Conservation (phyloP, 2,888 invertebrate genomes). For the Drosophila infuscata region DNA sequence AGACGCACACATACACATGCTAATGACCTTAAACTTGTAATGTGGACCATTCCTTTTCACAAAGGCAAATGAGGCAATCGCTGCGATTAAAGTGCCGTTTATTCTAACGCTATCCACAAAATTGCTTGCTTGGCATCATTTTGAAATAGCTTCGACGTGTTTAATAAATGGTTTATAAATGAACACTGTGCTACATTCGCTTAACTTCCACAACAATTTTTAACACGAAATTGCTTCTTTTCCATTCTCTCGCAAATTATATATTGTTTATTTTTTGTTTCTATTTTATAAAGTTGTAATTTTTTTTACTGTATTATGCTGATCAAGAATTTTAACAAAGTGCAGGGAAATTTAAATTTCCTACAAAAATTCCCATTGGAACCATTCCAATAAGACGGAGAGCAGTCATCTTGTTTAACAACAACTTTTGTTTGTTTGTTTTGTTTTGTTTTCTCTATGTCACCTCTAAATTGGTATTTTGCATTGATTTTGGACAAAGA, state of each 20-base stretch:
- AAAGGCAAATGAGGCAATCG: conserved; percentile 49
- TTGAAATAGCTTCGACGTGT: conserved; percentile 6
- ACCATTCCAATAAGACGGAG: not conserved
- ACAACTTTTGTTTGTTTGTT: not conserved
- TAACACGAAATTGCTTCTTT: conserved; percentile 8
- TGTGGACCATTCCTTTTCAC: conserved; percentile 48
- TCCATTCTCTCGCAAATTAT: conserved; percentile 3
- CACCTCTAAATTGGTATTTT: not conserved
- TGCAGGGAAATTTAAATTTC: not conserved
- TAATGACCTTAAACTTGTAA: conserved; percentile 58
- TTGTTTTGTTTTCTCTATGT: not conserved
- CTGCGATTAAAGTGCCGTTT: conserved; percentile 67
- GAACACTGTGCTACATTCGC: conserved; percentile 49
- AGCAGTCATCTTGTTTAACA: not conserved
- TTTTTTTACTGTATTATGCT: not conserved
- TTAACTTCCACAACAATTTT: conserved; percentile 9
- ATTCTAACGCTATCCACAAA: conserved; percentile 58
- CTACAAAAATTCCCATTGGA: not conserved
- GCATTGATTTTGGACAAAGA: not conserved
- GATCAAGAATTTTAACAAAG: not conserved
- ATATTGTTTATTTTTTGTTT: not conserved
- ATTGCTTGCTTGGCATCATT: conserved; percentile 44
- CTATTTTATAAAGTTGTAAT: not conserved
- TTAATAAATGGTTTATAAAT: conserved; percentile 40
- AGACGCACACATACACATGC: conserved; percentile 27